Evolutionary conservation across 2,113 vertebrate species (phyloP).

Genomic region (Excalfactoria chinensis): DNA sequence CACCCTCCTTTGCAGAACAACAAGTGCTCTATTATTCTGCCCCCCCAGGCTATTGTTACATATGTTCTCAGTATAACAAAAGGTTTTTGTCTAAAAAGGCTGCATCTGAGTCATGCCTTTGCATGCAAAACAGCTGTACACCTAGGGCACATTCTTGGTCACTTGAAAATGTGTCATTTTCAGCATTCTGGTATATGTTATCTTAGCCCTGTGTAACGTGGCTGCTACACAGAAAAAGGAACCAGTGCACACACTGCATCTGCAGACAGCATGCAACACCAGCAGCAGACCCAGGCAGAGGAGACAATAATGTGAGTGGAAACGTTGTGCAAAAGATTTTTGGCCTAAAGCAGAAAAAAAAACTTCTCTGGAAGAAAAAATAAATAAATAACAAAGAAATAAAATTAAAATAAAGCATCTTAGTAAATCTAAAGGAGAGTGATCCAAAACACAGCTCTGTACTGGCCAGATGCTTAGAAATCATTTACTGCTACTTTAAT

Average conservation of each 20-base stretch:
- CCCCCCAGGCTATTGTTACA: conserved; percentile 51
- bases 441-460: background rate
- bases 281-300: background rate
- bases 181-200: background rate
- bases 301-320: background rate
- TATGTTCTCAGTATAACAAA: conserved; percentile 38
- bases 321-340: background rate
- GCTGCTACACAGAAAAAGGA: background rate
- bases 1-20: background rate
- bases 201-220: background rate
- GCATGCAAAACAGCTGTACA: conserved; percentile 50
- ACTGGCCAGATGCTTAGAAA: background rate
- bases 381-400: background rate
- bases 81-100: conserved; percentile 44
- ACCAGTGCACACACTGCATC: background rate
- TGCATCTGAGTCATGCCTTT: conserved; percentile 48
- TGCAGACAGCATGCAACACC: background rate
- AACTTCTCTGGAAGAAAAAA: background rate
- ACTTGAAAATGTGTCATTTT: conserved; percentile 29
- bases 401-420: background rate
- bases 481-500: background rate
- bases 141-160: conserved; percentile 40
- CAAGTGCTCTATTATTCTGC: conserved; percentile 22
- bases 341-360: background rate
- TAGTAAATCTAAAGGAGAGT: background rate